phyloP scores from a whole-genome alignment of 2,888 invertebrate genomes.

The Eupeodes luniger region DNA sequence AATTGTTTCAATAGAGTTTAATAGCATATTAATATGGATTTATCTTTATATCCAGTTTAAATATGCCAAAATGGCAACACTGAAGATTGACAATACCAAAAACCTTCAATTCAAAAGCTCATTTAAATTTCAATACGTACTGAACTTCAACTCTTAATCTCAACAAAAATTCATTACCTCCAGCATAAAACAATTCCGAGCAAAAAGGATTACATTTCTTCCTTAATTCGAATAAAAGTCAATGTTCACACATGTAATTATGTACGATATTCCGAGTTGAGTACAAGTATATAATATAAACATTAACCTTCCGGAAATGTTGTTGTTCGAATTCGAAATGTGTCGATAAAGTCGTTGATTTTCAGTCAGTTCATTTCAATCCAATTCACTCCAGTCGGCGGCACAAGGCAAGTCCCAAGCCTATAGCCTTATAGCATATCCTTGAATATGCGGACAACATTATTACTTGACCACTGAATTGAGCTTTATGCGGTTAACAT shows the following conservation, averaged over 20 bases:
- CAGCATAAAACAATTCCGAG: not conserved
- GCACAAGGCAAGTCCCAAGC: too few species aligned
- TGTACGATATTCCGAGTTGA: not conserved
- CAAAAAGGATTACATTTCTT: conserved; percentile 14
- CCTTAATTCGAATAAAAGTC: conserved; percentile 21
- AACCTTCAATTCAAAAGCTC: not conserved
- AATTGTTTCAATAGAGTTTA: too few species aligned
- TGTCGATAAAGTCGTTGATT: conserved; percentile 28
- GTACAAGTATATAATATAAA: not conserved
- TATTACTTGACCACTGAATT: conserved; percentile 51
- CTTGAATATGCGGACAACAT: conserved; percentile 13
- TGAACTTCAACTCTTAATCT: not conserved
- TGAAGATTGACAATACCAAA: not conserved
- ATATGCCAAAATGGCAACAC: too few species aligned
- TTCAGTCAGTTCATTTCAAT: conserved; percentile 8
- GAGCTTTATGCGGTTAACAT: conserved; percentile 62
- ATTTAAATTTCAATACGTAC: not conserved
- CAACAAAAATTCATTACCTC: not conserved
- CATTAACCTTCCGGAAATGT: conserved; percentile 55
- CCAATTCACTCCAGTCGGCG: too few species aligned
- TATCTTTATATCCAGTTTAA: too few species aligned
- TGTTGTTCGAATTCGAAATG: conserved; percentile 7
- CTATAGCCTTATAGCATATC: not conserved
- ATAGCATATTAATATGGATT: too few species aligned
- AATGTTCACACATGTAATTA: conserved; percentile 58